Base-by-base conservation (phyloP, 2,797 vertebrate species). In the Astyanax mexicanus region DNA sequence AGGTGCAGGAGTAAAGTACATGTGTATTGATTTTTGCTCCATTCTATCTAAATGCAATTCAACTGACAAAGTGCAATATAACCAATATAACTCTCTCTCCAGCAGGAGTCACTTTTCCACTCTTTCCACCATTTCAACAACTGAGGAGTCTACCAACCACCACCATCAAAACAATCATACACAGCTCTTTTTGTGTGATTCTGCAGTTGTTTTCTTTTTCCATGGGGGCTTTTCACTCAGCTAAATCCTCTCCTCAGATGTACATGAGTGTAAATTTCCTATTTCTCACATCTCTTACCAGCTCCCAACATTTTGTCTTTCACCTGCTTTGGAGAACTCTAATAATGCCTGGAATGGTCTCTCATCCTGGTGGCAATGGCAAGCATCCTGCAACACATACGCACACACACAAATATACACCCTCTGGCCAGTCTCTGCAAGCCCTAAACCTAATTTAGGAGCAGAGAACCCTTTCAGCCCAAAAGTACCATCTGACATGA, bases 371-470 rank as follows among this genome's bases (percentile, higher is more conserved):
- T 27, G 37, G 70, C 70, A 77, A 71, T 61, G 73, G 38, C 66
- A 66, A 60, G 73, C 40, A 52, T 25, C 67, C 60, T 38, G 13
- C 6, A 57, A 44, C 17, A 67, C 38, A 70, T 15, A 64, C 23
- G 40, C 71, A 65, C 38, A 45, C 57, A 62, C 19, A 29, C 7
- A 58, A 10, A 69, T 25, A 73, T 61, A 54, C 19, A 54, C 49
- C n/a, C 51, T n/a, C 23, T 71, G 61, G 47, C 40, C 19, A 42
- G 55, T 29, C 47, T 71, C 45, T 62, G 57, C 68, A 75, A 75
- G 55, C 25, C 25, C 65, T 47, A 54, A 7, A 69, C 57, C 81
- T 83, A 80, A 78, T 83, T 80, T 61, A 49, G 75, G 75, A 61
- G 44, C 47, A 29, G 32, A 69, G 60, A 71, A 49, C 67, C 29